phyloP scores from a whole-genome alignment of 2,113 vertebrate genomes.

The Nymphicus hollandicus region DNA sequence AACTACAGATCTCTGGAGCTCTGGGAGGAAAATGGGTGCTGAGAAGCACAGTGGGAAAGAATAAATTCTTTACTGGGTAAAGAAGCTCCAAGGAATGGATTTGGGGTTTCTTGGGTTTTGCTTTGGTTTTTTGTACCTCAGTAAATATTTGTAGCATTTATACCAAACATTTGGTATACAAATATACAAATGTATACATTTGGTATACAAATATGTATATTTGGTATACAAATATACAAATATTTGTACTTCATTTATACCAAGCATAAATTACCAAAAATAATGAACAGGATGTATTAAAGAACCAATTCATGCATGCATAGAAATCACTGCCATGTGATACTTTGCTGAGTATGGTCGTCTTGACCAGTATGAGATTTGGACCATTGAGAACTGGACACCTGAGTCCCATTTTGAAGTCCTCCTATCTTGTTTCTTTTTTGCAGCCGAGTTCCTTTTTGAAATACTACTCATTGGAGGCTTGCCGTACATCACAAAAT shows the following conservation, averaged over 20 bases:
- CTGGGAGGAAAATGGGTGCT: background rate
- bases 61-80: background rate
- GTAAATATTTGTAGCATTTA: background rate
- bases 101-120: background rate
- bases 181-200: too few relatives aligned
- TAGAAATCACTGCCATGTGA: background rate
- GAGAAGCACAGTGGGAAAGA: background rate
- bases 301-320: background rate
- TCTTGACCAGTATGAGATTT: background rate
- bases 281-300: background rate
- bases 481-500: background rate
- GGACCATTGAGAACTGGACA: background rate
- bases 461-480: background rate
- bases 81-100: background rate
- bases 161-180: too few relatives aligned
- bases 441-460: background rate
- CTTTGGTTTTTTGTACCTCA: background rate
- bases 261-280: background rate
- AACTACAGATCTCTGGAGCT: background rate
- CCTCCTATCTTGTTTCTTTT: background rate
- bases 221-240: too few relatives aligned
- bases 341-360: background rate
- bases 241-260: background rate
- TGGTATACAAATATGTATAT: too few relatives aligned
- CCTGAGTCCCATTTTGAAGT: background rate